phyloP scores from a whole-genome alignment of 92 coral and sea anemone genomes.

The Chrysogorgia sp. region DNA sequence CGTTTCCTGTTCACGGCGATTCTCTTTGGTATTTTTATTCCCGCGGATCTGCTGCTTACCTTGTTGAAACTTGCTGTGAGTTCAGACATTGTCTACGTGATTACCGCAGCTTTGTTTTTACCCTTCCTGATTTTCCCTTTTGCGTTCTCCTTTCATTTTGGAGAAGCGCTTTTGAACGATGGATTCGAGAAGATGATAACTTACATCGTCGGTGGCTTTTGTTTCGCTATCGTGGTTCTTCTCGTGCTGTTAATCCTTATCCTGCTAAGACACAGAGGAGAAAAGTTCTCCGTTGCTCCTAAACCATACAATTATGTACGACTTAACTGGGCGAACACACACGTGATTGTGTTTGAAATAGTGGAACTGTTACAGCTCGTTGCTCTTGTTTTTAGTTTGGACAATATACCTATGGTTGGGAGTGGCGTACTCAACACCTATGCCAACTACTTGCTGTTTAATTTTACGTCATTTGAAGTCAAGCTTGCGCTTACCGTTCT shows the following conservation, averaged over 20 bases:
- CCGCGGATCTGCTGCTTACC: conserved; percentile 87
- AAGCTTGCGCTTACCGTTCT: conserved; percentile 80
- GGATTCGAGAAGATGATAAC: conserved; percentile 57
- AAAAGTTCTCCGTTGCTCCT: conserved; percentile 65
- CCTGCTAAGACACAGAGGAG: conserved; percentile 50
- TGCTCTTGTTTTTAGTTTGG: conserved; percentile 79
- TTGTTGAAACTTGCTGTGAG: conserved; percentile 69
- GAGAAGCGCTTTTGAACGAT: conserved; percentile 55
- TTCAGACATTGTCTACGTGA: conserved; percentile 58
- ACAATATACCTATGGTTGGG: conserved; percentile 86
- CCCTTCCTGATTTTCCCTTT: conserved; percentile 84
- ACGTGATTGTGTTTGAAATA: conserved; percentile 81
- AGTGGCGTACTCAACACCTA: conserved; percentile 60
- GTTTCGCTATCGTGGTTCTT: conserved; percentile 52
- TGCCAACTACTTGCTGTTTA: conserved; percentile 77
- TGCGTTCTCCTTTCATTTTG: conserved; percentile 69
- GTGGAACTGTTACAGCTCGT: conserved; percentile 88
- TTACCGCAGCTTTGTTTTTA: conserved; percentile 65
- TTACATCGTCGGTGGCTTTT: conserved; percentile 72
- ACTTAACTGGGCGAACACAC: conserved; percentile 93
- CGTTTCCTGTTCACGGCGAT: conserved; percentile 83
- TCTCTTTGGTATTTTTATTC: conserved; percentile 91
- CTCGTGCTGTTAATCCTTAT: conserved; percentile 72
- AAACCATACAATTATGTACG: conserved; percentile 87
- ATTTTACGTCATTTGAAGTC: conserved; percentile 84